Conservation (phyloP, 2,797 vertebrate species). For the Manis pentadactyla region DNA sequence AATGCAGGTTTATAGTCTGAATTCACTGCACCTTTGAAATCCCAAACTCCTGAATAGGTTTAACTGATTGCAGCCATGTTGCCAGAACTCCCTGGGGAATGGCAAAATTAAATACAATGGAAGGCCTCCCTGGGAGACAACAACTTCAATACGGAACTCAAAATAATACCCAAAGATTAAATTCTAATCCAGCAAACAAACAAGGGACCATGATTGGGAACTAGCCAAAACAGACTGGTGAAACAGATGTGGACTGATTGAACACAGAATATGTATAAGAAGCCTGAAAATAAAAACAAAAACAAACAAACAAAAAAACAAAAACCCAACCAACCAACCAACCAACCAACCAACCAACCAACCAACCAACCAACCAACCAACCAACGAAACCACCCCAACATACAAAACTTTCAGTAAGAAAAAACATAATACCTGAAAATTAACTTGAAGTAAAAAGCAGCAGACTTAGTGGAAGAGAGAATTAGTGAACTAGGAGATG, state of each 20-base stretch:
- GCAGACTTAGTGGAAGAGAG: background rate
- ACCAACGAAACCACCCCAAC: background rate
- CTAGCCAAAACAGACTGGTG: background rate
- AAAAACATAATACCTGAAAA: background rate
- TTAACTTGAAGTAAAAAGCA: constrained; percentile 25
- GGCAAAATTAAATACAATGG: constrained; percentile 1
- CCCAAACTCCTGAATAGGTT: background rate
- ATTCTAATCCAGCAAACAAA: background rate
- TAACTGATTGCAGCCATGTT: background rate
- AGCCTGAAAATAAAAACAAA: background rate
- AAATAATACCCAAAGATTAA: constrained; percentile 42
- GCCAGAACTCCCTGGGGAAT: background rate
- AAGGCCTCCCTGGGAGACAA: constrained; percentile 11
- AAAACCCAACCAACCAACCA: no score
- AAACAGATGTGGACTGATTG: background rate
- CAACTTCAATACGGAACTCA: background rate
- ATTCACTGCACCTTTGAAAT: background rate
- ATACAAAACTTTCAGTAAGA: background rate
- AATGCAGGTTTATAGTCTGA: background rate
- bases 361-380: no score
- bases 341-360: no score
- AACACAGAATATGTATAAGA: background rate
- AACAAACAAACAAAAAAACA: background rate
- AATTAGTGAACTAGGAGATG: background rate
- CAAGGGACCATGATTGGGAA: background rate